Base-by-base conservation (phyloP, 1,140 invertebrate genomes). In the Hermatobates lingyangjiaoensis region DNA sequence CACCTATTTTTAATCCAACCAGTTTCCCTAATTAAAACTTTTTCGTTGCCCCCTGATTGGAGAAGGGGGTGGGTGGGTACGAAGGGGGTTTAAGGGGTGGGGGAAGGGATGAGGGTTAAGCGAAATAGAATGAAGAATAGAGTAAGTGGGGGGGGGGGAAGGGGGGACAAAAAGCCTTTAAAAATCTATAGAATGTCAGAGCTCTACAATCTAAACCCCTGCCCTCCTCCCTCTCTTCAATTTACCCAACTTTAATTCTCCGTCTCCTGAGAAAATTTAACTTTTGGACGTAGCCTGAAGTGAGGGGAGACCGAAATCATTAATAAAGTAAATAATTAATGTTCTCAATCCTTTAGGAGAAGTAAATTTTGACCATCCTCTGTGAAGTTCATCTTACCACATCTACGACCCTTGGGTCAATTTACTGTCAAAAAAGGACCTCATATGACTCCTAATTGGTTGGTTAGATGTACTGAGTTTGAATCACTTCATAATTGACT, bases 321-420 rank as follows among this genome's bases (percentile, higher is more conserved):
- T 48, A 48, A 48, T 48, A 48, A 48, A 48, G 47, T 48, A 48
- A 48, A 48, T 48, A 48, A 48, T 48, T 48, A 48, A 48, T 48
- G 47, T 48, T 14, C 28, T n/a, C 39, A n/a, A n/a, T n/a, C n/a
- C n/a, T n/a, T n/a, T n/a, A n/a, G n/a, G n/a, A n/a, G n/a, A n/a
- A n/a, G n/a, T n/a, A n/a, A n/a, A n/a, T n/a, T n/a, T n/a, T n/a
- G n/a, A n/a, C n/a, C n/a, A n/a, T n/a, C n/a, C n/a, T n/a, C n/a
- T n/a, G n/a, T n/a, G n/a, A n/a, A n/a, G n/a, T n/a, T n/a, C n/a
- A n/a, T n/a, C n/a, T n/a, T n/a, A n/a, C n/a, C n/a, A n/a, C n/a
- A n/a, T n/a, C n/a, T n/a, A n/a, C n/a, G n/a, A n/a, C n/a, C n/a
- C n/a, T n/a, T n/a, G n/a, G n/a, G n/a, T n/a, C n/a, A n/a, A n/a